These are phyloP conservation scores for Bos indicus DNA, from an alignment of 2,113 vertebrate species.

Conservation along the genomic window DNA sequence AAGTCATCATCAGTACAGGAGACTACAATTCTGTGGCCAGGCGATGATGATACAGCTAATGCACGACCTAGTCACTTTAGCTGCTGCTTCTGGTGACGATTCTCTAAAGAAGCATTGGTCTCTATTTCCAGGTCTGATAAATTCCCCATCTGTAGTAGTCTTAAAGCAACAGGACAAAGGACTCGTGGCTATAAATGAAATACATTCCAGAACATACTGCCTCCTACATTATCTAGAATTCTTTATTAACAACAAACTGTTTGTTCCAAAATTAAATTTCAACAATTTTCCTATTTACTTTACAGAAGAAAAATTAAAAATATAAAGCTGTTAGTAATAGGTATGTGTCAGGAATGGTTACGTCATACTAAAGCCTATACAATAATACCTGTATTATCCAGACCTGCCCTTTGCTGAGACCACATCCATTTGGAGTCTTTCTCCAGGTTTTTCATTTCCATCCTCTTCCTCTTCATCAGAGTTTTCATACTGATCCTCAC, in stretches of 20 bases:
- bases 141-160: not conserved
- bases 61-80: not conserved
- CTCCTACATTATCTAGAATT: not conserved
- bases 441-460: not conserved
- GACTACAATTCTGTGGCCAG: not conserved
- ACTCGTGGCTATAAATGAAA: not conserved
- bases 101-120: not conserved
- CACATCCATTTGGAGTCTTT: not conserved
- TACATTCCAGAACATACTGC: not conserved
- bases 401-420: not conserved
- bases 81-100: not conserved
- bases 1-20: not conserved
- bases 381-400: not conserved
- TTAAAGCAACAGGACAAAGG: not conserved
- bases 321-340: not conserved
- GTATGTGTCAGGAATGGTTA: not conserved
- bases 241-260: not conserved
- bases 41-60: not conserved
- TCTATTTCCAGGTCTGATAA: not conserved
- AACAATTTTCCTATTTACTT: not conserved
- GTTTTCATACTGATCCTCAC: not conserved
- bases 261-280: not conserved
- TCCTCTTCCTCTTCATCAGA: not conserved
- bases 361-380: not conserved
- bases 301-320: not conserved